phyloP scores from a whole-genome alignment of 2,113 vertebrate genomes.

The Channa maculata region DNA sequence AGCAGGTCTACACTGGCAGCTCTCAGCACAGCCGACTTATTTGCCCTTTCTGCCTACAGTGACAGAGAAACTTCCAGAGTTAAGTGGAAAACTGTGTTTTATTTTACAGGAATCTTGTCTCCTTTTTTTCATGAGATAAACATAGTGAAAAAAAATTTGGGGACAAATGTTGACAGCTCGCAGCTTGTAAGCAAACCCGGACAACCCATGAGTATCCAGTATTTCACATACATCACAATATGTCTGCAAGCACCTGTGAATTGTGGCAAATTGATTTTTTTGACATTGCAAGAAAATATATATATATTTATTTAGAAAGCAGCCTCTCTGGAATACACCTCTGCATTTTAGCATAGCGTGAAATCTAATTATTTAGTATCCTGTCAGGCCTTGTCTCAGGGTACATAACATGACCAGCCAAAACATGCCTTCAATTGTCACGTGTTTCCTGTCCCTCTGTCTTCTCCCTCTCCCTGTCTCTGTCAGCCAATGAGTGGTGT shows the following conservation, averaged over 20 bases:
- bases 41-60: conserved; percentile 19
- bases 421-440: conserved; percentile 40
- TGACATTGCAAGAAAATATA: conserved; percentile 33
- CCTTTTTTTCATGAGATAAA: conserved; percentile 15
- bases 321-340: conserved; percentile 29
- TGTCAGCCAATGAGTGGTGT: conserved; percentile 28
- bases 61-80: conserved; percentile 13
- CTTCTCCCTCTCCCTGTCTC: conserved; percentile 7
- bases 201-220: conserved; percentile 7
- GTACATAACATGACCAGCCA: conserved; percentile 44
- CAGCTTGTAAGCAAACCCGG: conserved; percentile 16
- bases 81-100: neutral
- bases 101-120: conserved; percentile 5
- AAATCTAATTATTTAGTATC: conserved; percentile 66
- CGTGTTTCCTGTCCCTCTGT: conserved; percentile 1
- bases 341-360: conserved; percentile 44
- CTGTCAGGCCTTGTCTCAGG: conserved; percentile 58
- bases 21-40: conserved; percentile 25
- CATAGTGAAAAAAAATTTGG: conserved; percentile 32
- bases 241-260: conserved; percentile 47
- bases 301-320: conserved; percentile 41
- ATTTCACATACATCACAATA: conserved; percentile 9
- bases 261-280: conserved; percentile 52
- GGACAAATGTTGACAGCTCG: conserved; percentile 12
- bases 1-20: conserved; percentile 39